Base-by-base conservation (phyloP, 2,888 invertebrate genomes). In the Drosophila limbata region DNA sequence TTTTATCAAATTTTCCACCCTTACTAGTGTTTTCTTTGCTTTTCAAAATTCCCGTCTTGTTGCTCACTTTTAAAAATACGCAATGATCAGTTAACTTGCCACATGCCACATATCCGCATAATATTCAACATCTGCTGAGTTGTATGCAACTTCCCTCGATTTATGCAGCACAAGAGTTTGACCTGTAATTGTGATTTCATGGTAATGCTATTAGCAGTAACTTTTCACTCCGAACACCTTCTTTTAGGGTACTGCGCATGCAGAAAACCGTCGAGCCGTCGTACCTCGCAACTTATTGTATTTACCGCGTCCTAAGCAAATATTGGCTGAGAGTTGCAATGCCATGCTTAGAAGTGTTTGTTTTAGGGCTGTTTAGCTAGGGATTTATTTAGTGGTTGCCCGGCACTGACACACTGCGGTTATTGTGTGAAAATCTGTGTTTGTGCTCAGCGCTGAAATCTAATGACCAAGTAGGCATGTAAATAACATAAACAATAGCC, bases 131-230 rank as follows among this genome's bases (percentile, higher is more conserved):
- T 57, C 57, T 57, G 45, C 28, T 47, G 11, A 37, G 57, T 25
- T 37, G 25, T 15, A 4, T 15, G 25, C 37, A 5, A 11, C 39
- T 45, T 44, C 28, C 39, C 53, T 8, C 6, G 17, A 10, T 28
- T 15, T 9, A 8, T 15, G 17, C 37, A 37, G n/a, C 42, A 11
- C 51, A n/a, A 19, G 19, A 13, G 33, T 11, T 59, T 59, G 57
- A 39, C 42, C 48, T 25, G 50, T 40, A 52, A 50, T 53, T 69
- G 59, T 77, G 53, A 44, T 60, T 48, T 11, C 31, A 15, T 60
- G 63, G 52, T 81, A 86, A 88, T 89, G 81, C 79, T 71, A 78
- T 86, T 82, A 82, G 77, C 89, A 86, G 79, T 88, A 84, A 88
- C 85, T 85, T 82, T 81, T 81, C 84, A 80, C 81, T 78, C 73